These are phyloP conservation scores for Andrena chrysosceles DNA, from an alignment of 2,888 invertebrate species.

Conservation along the genomic window DNA sequence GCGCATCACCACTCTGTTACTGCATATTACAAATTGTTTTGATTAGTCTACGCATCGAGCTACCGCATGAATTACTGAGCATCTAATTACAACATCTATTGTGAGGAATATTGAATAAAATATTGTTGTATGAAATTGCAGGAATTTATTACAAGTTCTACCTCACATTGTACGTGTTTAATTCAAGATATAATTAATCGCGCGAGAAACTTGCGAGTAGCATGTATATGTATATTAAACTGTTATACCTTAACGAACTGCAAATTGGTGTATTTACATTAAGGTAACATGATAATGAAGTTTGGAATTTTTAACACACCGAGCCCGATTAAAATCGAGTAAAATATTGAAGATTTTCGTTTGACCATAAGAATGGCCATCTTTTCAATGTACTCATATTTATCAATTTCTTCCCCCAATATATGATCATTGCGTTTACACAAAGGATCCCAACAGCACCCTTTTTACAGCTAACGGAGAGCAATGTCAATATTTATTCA, in stretches of 20 bases:
- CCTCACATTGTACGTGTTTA: background rate
- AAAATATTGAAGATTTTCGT: no score
- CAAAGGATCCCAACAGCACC: no score
- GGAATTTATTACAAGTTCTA: background rate
- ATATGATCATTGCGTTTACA: no score
- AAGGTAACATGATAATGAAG: background rate
- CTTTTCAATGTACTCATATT: no score
- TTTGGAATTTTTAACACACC: background rate
- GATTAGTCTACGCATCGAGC: background rate
- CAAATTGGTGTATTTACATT: background rate
- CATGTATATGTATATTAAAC: background rate
- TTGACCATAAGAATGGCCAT: no score
- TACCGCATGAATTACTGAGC: background rate
- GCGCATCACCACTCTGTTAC: background rate
- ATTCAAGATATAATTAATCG: constrained; percentile 3
- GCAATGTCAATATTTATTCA: no score
- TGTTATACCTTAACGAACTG: background rate
- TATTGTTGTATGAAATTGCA: background rate
- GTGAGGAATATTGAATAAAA: constrained; percentile 1
- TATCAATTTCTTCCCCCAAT: no score
- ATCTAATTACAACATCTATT: constrained; percentile 8
- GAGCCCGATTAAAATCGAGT: background rate
- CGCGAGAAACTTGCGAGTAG: background rate
- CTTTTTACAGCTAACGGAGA: no score
- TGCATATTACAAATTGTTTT: constrained; percentile 6